Base-by-base conservation (phyloP, 2,113 vertebrate species). In the Chrysemys picta region DNA sequence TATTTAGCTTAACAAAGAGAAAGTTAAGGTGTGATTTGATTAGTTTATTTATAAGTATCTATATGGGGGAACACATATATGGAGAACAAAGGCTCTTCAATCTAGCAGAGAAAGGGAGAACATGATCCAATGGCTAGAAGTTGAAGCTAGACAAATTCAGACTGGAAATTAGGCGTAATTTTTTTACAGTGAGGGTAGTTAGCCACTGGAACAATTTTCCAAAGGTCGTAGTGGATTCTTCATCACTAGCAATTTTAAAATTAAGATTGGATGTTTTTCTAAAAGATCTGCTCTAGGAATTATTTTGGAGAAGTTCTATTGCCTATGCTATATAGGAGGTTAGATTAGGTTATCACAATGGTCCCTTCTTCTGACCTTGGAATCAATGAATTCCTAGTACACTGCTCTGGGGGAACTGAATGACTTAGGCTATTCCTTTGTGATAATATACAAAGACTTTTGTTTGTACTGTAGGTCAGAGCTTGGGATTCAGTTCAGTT, bases 331-430 rank as follows among this genome's bases (percentile, higher is more conserved):
- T 62, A 31, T 31, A 62, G 25, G 56, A 57, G 57, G 27, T 62
- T 27, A 62, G 57, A 31, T 62, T 31, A 62, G 57, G 12, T 13
- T 62, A 62, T 31, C 27, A 31, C 57, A 62, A 14, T 62, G 12
- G 57, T 62, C 27, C 57, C 12, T 62, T 62, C 29, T 62, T 62
- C 57, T 7, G 12, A 27, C 27, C 12, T 90, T 91, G 42, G 49
- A 85, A 94, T 89, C 84, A 5, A 53, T 0, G 56, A 27, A 38
- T 38, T 42, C 87, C 85, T 92, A 8, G 80, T 80, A 75, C 89
- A 83, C 5, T 22, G 65, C n/a, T 38, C 17, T 38, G 65, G 10
- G n/a, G n/a, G n/a, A 54, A 27, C 12, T 79, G 59, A 0, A 0
- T 85, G 45, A 29, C 35, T 78, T 5, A 86, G 52, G 89, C 47